These are phyloP conservation scores for Oegoconia quadripuncta DNA, from an alignment of 2,888 invertebrate species.

Conservation along the genomic window DNA sequence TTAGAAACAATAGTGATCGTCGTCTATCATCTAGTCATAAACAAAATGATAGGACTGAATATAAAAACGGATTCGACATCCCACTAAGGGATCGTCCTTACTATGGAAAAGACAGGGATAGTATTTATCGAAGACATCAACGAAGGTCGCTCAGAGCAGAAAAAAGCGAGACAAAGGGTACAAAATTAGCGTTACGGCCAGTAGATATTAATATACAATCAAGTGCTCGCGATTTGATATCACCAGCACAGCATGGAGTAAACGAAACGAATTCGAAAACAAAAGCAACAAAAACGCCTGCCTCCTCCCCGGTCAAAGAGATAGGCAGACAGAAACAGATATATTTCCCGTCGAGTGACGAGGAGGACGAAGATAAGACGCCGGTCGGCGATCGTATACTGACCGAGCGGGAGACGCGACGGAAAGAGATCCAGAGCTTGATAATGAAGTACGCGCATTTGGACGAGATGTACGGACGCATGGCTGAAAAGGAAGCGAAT, in stretches of 20 bases:
- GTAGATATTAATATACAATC: slow-evolving; percentile 73
- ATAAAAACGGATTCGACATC: slow-evolving; percentile 60
- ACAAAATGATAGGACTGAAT: slow-evolving; percentile 52
- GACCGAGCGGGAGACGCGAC: slow-evolving; percentile 86
- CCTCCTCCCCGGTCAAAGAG: slow-evolving; percentile 59
- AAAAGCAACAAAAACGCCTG: slow-evolving; percentile 51
- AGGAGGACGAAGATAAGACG: slow-evolving; percentile 77
- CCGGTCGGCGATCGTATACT: slow-evolving; percentile 78
- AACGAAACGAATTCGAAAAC: slow-evolving; percentile 50
- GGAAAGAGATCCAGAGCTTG: slow-evolving; percentile 90
- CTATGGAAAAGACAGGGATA: slow-evolving; percentile 71
- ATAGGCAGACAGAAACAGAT: slow-evolving; percentile 65
- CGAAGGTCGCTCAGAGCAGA: slow-evolving; percentile 80
- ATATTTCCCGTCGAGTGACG: slow-evolving; percentile 70
- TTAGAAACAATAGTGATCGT: slow-evolving; percentile 70
- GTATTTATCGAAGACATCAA: slow-evolving; percentile 70
- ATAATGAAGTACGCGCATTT: slow-evolving; percentile 90
- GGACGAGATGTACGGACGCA: slow-evolving; percentile 83
- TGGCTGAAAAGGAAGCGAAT: slow-evolving; percentile 54
- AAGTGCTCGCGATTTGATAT: slow-evolving; percentile 73
- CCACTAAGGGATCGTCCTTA: slow-evolving; percentile 45
- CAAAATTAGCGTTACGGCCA: slow-evolving; percentile 74
- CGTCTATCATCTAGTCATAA: slow-evolving; percentile 58
- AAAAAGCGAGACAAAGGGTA: slow-evolving; percentile 79
- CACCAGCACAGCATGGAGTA: slow-evolving; percentile 58